Conservation (phyloP, 2,888 invertebrate species). For the Camptogramma bilineatum region DNA sequence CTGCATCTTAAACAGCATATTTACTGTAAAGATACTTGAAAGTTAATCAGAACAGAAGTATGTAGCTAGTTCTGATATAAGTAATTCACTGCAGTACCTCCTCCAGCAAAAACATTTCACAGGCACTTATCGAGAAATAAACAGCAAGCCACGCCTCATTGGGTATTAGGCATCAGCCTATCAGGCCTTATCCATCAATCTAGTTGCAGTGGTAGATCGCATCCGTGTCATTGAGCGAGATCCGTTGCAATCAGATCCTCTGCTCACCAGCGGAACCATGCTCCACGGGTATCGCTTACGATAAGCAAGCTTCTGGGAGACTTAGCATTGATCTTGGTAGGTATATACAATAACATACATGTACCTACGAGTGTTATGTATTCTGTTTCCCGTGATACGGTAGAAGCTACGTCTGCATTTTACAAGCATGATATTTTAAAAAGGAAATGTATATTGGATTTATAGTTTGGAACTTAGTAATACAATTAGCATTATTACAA, state of each 20-base stretch:
- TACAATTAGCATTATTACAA: constrained; percentile 2
- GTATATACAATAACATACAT: not conserved
- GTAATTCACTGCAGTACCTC: not conserved
- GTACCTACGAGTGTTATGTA: not conserved
- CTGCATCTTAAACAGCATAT: not conserved
- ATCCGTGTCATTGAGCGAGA: constrained; percentile 65
- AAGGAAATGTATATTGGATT: too few relatives aligned
- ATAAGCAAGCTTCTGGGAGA: constrained; percentile 29
- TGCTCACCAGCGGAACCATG: constrained; percentile 59
- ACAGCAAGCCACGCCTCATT: constrained; percentile 31
- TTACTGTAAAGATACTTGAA: too few relatives aligned
- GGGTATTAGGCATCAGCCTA: constrained; percentile 23
- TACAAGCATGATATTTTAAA: too few relatives aligned
- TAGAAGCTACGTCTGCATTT: too few relatives aligned
- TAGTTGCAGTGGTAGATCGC: constrained; percentile 50
- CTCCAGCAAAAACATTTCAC: constrained; percentile 5
- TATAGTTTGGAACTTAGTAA: not conserved
- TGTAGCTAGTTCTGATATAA: not conserved
- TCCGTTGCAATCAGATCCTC: constrained; percentile 69
- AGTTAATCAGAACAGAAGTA: too few relatives aligned
- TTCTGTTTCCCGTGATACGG: not conserved
- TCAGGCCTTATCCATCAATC: constrained; percentile 39
- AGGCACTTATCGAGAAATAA: constrained; percentile 15
- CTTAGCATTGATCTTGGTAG: constrained; percentile 50
- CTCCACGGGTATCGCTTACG: constrained; percentile 74